Base-by-base conservation (phyloP, 2,113 vertebrate species). In the Kryptolebias marmoratus region DNA sequence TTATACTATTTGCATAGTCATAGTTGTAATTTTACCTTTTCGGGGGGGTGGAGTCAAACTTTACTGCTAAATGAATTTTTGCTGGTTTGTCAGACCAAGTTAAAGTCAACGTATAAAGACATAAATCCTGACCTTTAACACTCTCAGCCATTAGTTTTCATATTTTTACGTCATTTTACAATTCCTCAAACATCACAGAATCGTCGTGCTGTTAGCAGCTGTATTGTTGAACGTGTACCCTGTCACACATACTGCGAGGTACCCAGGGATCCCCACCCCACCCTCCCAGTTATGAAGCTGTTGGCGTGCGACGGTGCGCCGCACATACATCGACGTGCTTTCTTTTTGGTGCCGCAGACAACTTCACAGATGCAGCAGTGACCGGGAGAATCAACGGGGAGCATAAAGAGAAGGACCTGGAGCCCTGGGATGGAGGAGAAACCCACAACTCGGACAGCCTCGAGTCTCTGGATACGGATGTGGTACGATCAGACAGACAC, bases 331-430 rank as follows among this genome's bases (percentile, higher is more conserved):
- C n/a, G 73, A 27, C 71, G 1, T 87, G 9, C 22, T 22, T 3
- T 75, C 50, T 3, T 87, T 30, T 88, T 62, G 83, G 30, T 76
- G 12, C 92, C 77, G 9, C 88, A 98, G 98, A 99, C 94, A 98
- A 96, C 91, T 98, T 99, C 88, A 98, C 97, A 54, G 98, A 99
- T 86, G 93, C 95, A 69, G 95, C 96, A 27, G 96, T 99, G 81
- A 96, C 93, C 73, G 88, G 95, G 81, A 95, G 96, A 89, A 93
- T 99, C 2, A 99, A 99, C 71, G 98, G 98, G 18, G 97, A 99
- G 31, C 97, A 99, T 87, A 98, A 97, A 90, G 98, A 98, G 22
- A 98, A 98, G 89, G 96, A 97, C 85, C 93, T 99, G n/a, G 97
- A 99, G 52, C 98, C 98, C 0, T 99, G 98, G 98, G 97, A 99